phyloP scores from a whole-genome alignment of 2,888 invertebrate genomes.

The Pseudococcus viburni region DNA sequence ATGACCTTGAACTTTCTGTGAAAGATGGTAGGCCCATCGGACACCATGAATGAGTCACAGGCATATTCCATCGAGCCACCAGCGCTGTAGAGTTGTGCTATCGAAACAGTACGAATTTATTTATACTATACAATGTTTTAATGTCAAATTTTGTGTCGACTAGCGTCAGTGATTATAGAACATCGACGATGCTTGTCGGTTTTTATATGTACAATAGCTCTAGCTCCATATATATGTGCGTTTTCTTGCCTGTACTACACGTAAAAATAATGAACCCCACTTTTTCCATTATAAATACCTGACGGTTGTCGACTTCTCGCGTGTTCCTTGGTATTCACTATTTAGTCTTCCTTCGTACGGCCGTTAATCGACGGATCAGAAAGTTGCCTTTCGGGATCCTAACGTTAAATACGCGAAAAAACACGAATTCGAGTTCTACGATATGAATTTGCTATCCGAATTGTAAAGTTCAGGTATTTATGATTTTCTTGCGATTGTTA shows the following conservation, averaged over 20 bases:
- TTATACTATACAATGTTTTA: conserved; percentile 34
- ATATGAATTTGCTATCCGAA: background rate
- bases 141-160: conserved; percentile 36
- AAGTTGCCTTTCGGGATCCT: conserved; percentile 2
- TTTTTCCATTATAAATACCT: conserved; percentile 60
- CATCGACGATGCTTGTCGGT: conserved; percentile 46
- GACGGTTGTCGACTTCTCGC: conserved; percentile 63
- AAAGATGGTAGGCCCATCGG: background rate
- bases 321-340: conserved; percentile 60
- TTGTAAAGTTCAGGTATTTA: conserved; percentile 39
- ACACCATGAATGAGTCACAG: background rate
- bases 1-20: conserved; percentile 28
- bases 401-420: conserved; percentile 3
- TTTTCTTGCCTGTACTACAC: conserved; percentile 54
- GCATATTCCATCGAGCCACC: background rate
- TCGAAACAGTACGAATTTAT: background rate
- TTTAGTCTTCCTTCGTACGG: conserved; percentile 63
- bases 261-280: conserved; percentile 54
- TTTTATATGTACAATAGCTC: conserved; percentile 19
- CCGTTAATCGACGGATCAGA: conserved; percentile 44
- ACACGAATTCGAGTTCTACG: background rate
- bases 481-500: conserved; percentile 26
- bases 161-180: conserved; percentile 49
- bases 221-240: conserved; percentile 42
- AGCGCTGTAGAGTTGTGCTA: background rate